Evolutionary conservation across 1,140 invertebrate species (phyloP).

Genomic region (Chrysomallon squamiferum): DNA sequence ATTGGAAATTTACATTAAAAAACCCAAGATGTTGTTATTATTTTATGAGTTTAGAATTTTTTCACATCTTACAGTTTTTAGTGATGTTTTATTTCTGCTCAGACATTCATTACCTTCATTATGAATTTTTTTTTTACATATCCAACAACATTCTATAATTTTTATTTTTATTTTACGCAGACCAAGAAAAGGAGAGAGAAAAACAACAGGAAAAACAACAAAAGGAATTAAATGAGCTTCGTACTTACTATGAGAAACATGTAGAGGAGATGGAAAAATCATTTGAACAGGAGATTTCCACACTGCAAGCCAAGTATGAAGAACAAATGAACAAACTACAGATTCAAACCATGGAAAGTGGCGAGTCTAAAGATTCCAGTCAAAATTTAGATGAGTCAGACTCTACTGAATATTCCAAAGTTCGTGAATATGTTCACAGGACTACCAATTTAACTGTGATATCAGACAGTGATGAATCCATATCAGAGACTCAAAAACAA

Average conservation of each 20-base stretch:
- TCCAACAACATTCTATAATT: too few relatives aligned
- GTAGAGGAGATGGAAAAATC: slow-evolving; percentile 33
- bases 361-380: slow-evolving; percentile 5
- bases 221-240: slow-evolving; percentile 34
- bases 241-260: slow-evolving; percentile 36
- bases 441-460: slow-evolving; percentile 29
- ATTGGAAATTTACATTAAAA: too few relatives aligned
- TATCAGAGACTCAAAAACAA: neutral
- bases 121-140: too few relatives aligned
- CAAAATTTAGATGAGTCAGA: slow-evolving; percentile 1
- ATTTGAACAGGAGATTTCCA: slow-evolving; percentile 27
- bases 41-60: too few relatives aligned
- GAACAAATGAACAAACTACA: slow-evolving; percentile 12
- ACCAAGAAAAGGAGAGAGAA: slow-evolving; percentile 2
- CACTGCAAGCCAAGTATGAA: slow-evolving; percentile 29
- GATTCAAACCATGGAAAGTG: slow-evolving; percentile 6
- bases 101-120: too few relatives aligned
- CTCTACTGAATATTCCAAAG: slow-evolving; percentile 1
- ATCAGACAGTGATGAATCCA: slow-evolving; percentile 29
- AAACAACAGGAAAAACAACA: slow-evolving; percentile 17
- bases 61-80: too few relatives aligned
- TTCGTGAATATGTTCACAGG: slow-evolving; percentile 29
- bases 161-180: too few relatives aligned
- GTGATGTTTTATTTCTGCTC: too few relatives aligned
- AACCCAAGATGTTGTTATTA: too few relatives aligned